Evolutionary conservation across 2,888 invertebrate genomes (phyloP), one percentile per base, ranked within the genome.

Genomic region (Gymnosoma rotundatum): DNA sequence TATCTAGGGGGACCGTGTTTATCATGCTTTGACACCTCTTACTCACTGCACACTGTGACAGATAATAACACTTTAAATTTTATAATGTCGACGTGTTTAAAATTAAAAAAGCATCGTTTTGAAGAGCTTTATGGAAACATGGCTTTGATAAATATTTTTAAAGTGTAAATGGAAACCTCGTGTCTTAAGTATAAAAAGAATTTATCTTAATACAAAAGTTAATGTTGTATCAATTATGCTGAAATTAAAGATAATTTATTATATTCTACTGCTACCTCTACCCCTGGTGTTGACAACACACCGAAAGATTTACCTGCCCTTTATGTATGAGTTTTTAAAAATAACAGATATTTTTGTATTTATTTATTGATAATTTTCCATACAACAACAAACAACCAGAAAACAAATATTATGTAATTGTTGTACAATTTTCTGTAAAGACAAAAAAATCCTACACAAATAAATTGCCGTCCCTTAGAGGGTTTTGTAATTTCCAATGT

Each of bases 401-500:
- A 21, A 21, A n/a, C 10, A 25, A 45, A n/a, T 36, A 50, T 66
- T 50, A 50, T 48, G 18, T 50, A 66, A 66, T 66, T 32, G 8
- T 50, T 50, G 12, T 32, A 66, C 48, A 50, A 32, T 50, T 66
- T 50, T 36, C 25, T 25, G 2, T 16, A 10, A n/a, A 45, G 2
- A 21, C n/a, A 25, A 64, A 25, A 8, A 10, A 25, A 50, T 18
- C 1, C 14, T 7, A 18, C 3, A 18, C 3, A 36, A 67, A 18
- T 42, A 12, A 42, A 42, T 12, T 10, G 42, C 10, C 42, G 42
- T 12, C 42, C 12, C 12, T 10, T 42, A 32, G n/a, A 42, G n/a
- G 12, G 12, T 52, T 18, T 36, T 14, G 20, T 32, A 10, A 67
- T 36, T 52, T 67, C 36, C 21, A 6, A 8, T 32, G 67, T 9